Evolutionary conservation across 2,113 vertebrate genomes (phyloP).

Genomic region (Sardina pilchardus): DNA sequence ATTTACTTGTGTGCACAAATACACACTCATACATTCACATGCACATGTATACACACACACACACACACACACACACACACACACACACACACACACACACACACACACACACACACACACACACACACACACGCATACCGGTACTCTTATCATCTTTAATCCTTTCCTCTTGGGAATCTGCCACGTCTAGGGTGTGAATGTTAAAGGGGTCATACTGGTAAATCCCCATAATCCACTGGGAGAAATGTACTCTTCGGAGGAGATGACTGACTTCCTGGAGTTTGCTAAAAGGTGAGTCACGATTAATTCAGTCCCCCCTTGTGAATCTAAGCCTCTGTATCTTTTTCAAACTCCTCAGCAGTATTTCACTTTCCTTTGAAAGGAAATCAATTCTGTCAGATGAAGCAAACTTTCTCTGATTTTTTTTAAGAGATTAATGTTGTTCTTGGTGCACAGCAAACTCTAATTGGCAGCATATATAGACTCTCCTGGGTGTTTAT

Average conservation of each 20-base stretch:
- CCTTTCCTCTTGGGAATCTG: neutral
- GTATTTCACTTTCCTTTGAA: neutral
- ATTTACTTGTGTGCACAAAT: neutral
- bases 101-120: neutral
- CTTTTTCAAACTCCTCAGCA: neutral
- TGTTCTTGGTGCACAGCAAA: neutral
- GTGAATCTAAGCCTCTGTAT: neutral
- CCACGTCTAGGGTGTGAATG: constrained; percentile 77
- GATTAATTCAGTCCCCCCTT: neutral
- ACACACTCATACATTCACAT: neutral
- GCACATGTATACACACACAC: neutral
- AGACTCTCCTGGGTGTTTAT: neutral
- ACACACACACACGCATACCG: neutral
- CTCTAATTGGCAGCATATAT: neutral
- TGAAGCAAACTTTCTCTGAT: neutral
- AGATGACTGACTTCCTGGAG: constrained; percentile 85
- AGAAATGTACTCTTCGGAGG: constrained; percentile 82
- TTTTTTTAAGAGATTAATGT: neutral
- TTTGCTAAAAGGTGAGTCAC: constrained; percentile 88
- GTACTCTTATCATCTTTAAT: neutral
- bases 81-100: neutral
- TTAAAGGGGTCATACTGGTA: constrained; percentile 87
- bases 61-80: neutral
- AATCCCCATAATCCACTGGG: constrained; percentile 96
- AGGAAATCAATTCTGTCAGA: neutral